Evolutionary conservation across 2,888 invertebrate genomes (phyloP), one percentile per base, ranked within the genome.

Genomic region (Chrysolina haemoptera): DNA sequence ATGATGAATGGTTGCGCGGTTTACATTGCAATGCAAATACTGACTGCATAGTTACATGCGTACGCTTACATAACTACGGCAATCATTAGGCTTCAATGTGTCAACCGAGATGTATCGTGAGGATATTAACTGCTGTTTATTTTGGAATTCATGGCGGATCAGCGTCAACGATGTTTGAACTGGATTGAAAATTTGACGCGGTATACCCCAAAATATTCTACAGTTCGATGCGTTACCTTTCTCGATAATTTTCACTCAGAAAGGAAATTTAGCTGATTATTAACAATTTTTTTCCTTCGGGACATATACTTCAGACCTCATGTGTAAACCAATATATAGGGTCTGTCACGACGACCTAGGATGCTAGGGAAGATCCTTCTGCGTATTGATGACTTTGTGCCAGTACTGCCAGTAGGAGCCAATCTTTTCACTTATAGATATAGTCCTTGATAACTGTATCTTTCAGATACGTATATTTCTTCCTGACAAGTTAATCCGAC

Each of bases 1-100:
- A 86, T 86, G 86, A 86, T 86, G 82, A 85, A 85, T 83, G 84
- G 81, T 79, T 80, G 78, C 80, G 78, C 80, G 79, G 84, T 84
- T 84, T 82, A 85, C 84, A 84, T 85, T 84, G 85, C 84, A 83
- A 83, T 74, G 74, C 74, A 74, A 75, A 75, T 75, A 72, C 67
- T 75, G 72, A 75, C 75, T 75, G 75, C 75, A 75, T 72, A 75
- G 75, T 75, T 75, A 72, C 72, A 72, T 70, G 75, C 72, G 72
- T 72, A 69, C 65, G 67, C 62, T 70, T 70, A 70, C 67, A 67
- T 55, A 71, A 75, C 69, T 73, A 67, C 68, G 70, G 70, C 73
- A 75, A 75, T 73, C 75, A 75, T 73, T 73, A 73, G 72, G 68
- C 70, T 68, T 71, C 74, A 71, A 74, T 71, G 74, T 74, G 74